Evolutionary conservation across 2,113 vertebrate species (phyloP), one percentile per base, ranked within the genome.

Genomic region (Entelurus aequoreus): DNA sequence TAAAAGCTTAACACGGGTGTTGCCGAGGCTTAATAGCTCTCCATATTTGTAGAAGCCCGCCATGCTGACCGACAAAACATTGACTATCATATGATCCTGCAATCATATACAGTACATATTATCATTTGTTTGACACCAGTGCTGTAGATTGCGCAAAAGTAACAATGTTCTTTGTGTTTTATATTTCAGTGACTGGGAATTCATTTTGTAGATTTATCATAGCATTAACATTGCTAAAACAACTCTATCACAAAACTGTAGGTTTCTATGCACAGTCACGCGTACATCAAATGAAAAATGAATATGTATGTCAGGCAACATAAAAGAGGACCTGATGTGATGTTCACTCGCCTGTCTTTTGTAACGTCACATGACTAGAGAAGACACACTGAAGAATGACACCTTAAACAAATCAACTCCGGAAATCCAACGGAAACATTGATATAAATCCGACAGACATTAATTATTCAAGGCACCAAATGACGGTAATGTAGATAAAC

Each of bases 401-500:
- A 6, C 42, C 38, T 57, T 42, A 57, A 57, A 19, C n/a, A 42
- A 44, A 57, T 9, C 38, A 57, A 57, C n/a, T n/a, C 54, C 2
- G 9, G 9, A 44, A 16, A 11, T 42, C 54, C 36, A 38, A 38
- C 35, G 15, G 38, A 57, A 57, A 44, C 16, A 57, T 57, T 42
- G n/a, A 57, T 19, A 42, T 57, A 6, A 19, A 42, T 9, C 54
- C 42, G 54, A 57, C 54, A 57, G 38, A 57, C 42, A 57, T 57
- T 40, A 57, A 57, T 57, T 57, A 57, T 57, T 57, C 54, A 57
- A 57, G n/a, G n/a, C 37, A 57, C 54, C 54, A 44, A 44, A 57
- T 57, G 38, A 57, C 42, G 54, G 42, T 57, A 40, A 42, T 57
- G 38, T 42, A 38, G 54, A 40, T 57, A 42, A 57, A 42, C 38